Conservation (phyloP, 1,140 invertebrate genomes). For the Drosophila serrata region DNA sequence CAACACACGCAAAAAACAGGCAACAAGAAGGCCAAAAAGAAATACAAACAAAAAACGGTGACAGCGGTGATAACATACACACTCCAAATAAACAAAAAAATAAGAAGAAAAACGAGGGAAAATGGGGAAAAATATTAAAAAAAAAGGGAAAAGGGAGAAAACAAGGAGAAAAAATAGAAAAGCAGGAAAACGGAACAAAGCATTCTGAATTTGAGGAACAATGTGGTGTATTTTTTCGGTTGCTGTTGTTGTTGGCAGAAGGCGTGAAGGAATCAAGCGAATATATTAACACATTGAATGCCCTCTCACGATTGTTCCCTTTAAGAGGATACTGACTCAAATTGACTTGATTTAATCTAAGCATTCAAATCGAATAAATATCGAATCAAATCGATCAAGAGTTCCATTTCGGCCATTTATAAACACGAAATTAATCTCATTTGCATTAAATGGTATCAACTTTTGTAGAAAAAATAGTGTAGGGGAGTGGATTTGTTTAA, state of each 20-base stretch:
- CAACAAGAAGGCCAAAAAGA: conserved; percentile 31
- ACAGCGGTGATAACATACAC: conserved; percentile 75
- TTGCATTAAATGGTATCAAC: too few species aligned
- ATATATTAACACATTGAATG: conserved; percentile 33
- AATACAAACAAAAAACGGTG: conserved; percentile 64
- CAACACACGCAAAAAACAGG: conserved; percentile 6
- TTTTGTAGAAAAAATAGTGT: too few species aligned
- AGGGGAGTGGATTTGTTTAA: too few species aligned
- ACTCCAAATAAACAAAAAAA: conserved; percentile 14
- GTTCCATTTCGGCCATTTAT: neutral
- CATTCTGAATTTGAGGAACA: conserved; percentile 27
- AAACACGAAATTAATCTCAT: neutral
- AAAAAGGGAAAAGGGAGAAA: neutral
- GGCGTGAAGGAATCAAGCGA: conserved; percentile 21
- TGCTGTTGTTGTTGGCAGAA: neutral
- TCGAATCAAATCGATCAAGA: conserved; percentile 17
- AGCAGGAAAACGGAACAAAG: conserved; percentile 12
- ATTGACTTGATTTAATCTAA: conserved; percentile 32
- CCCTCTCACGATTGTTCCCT: conserved; percentile 2
- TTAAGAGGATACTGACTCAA: conserved; percentile 22
- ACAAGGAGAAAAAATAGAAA: neutral
- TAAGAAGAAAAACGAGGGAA: neutral
- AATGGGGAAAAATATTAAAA: neutral
- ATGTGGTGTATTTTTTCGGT: conserved; percentile 12
- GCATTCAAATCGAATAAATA: conserved; percentile 26